Evolutionary conservation across 2,113 vertebrate species (phyloP).

Genomic region (Rhabdomys dilectus): DNA sequence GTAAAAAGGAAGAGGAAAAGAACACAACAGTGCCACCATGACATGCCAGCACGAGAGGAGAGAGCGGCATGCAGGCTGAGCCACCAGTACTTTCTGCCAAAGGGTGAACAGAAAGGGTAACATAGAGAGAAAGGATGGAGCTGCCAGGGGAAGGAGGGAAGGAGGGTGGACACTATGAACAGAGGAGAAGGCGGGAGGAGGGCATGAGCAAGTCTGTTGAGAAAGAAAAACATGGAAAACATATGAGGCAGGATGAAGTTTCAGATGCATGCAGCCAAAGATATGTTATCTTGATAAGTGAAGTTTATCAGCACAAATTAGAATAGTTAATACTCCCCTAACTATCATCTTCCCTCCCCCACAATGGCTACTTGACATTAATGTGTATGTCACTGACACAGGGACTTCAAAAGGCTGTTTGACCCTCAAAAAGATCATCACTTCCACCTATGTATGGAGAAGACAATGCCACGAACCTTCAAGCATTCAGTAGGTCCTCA

Average conservation of each 20-base stretch:
- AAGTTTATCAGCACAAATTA: conserved; percentile 88
- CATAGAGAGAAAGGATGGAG: conserved; percentile 64
- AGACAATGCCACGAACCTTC: not conserved
- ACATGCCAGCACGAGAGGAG: conserved; percentile 96
- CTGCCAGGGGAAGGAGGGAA: conserved; percentile 69
- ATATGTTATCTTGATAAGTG: conserved; percentile 87
- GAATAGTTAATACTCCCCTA: conserved; percentile 84
- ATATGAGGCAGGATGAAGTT: conserved; percentile 76
- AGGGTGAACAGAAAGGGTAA: conserved; percentile 83
- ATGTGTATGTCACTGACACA: not conserved
- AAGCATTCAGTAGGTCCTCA: not conserved
- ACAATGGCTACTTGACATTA: not conserved
- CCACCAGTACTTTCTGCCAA: conserved; percentile 88
- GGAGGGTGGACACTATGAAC: conserved; percentile 71
- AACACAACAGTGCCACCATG: conserved; percentile 99
- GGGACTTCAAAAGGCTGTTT: not conserved
- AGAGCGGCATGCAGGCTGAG: conserved; percentile 92
- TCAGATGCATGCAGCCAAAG: conserved; percentile 89
- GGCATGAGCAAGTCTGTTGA: conserved; percentile 70
- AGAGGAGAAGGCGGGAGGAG: conserved; percentile 77
- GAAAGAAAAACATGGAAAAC: conserved; percentile 69
- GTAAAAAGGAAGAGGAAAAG: conserved; percentile 99
- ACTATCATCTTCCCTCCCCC: conserved; percentile 50
- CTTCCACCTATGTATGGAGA: not conserved
- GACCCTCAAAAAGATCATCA: not conserved